Evolutionary conservation across 2,888 invertebrate species (phyloP), one percentile per base, ranked within the genome.

Genomic region (Sminthurides aquaticus): DNA sequence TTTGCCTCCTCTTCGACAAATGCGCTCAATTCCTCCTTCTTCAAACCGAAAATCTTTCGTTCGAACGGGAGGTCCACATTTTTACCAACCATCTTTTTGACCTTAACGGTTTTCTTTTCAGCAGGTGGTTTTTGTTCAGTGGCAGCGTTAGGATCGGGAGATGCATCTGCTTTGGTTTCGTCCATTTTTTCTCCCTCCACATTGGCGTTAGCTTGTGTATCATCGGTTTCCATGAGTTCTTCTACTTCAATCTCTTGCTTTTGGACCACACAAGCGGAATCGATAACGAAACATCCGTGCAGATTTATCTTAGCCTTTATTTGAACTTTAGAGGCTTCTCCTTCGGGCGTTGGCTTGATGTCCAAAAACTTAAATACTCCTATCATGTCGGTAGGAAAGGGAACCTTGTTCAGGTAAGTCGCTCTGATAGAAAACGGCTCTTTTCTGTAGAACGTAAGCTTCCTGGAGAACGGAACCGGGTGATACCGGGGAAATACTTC

Each of bases 281-380:
- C 59, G 26, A 62, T 66, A 8, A 62, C 86, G 85, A 77, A 99
- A 87, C 68, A 97, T 87, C 60, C 98, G 79, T 99, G 90, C 59
- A 90, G 84, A 81, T 97, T 96, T 62, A 99, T 84, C 75, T 96
- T 85, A 3, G 94, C 92, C 82, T 97, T 98, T 2, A 99, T 88
- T 81, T 97, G 97, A 1, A 98, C 89, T 80, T 95, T 97, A 70
- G 92, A 89, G n/a, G 89, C 86, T 76, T 93, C 93, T 29, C 95
- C 95, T 69, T 91, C 91, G 0, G 89, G 80, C 28, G 87, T 89
- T 2, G 97, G 91, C 75, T 88, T 87, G 3, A 98, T 85, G 76
- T 91, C 90, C n/a, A 34, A 22, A 54, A 57, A 62, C 20, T 57
- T 60, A 52, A 26, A 80, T 82, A 83, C 83, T 85, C 93, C 92